Percentiles rank a stretch among this genome's conserved stretches.
phyloP scores from a whole-genome alignment of 2,888 invertebrate species.

The Laspeyria flexula region DNA sequence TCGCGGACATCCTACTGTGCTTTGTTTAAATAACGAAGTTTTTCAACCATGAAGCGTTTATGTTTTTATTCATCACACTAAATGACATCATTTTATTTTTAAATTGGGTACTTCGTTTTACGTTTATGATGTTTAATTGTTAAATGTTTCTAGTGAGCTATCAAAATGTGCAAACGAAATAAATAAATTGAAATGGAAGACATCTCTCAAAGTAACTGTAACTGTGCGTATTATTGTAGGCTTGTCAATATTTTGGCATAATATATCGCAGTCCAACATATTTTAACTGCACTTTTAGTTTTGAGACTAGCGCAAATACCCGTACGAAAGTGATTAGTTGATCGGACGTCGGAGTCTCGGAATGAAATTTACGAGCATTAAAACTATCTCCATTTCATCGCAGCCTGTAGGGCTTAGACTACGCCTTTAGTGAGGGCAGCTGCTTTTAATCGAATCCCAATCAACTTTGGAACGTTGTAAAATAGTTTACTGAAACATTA shows the following conservation, averaged over 20 bases:
- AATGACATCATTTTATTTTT: constrained; percentile 26
- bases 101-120: constrained; percentile 13
- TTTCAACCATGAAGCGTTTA: constrained; percentile 58
- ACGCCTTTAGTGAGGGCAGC: constrained; percentile 66
- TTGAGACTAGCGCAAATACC: constrained; percentile 68
- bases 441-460: constrained; percentile 82
- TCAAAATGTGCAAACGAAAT: not conserved
- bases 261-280: too few species aligned
- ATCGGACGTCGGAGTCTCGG: constrained; percentile 68
- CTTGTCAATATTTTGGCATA: too few species aligned
- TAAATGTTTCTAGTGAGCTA: constrained; percentile 14
- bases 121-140: constrained; percentile 6
- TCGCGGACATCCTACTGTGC: constrained; percentile 65
- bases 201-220: too few species aligned
- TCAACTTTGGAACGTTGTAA: constrained; percentile 74
- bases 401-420: constrained; percentile 67
- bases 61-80: constrained; percentile 26
- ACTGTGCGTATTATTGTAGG: too few species aligned
- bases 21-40: constrained; percentile 65
- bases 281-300: constrained; percentile 56
- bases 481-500: constrained; percentile 77
- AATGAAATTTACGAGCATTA: constrained; percentile 83
- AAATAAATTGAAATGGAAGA: not conserved
- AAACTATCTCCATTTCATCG: constrained; percentile 82
- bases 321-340: constrained; percentile 74